Percentiles rank a stretch among this genome's conserved stretches.
phyloP scores from a whole-genome alignment of 1,140 invertebrate species.

The Hormaphis cornu region DNA sequence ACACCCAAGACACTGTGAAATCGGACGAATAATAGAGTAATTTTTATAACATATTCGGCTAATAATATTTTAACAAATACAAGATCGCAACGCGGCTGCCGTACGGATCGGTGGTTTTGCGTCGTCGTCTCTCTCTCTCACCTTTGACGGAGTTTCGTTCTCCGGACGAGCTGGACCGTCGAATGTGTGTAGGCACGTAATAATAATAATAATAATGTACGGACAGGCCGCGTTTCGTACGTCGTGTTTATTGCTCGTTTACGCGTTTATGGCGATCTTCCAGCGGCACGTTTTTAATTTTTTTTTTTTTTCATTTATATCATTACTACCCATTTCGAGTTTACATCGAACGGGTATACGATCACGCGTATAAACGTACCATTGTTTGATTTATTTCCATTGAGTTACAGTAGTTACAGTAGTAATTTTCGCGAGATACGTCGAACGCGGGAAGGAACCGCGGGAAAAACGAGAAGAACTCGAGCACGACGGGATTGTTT shows the following conservation, averaged over 20 bases:
- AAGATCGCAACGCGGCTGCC: neutral
- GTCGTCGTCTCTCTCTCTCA: neutral
- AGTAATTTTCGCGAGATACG: no score
- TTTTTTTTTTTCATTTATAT: neutral
- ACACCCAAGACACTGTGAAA: no score
- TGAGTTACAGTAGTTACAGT: no score
- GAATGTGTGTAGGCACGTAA: no score
- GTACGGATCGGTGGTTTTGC: neutral
- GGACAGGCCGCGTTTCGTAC: no score
- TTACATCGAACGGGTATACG: neutral
- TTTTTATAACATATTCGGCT: no score
- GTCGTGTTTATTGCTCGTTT: neutral
- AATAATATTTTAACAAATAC: no score
- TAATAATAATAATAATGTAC: no score
- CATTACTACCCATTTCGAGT: neutral
- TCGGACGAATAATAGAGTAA: no score
- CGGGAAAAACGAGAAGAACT: constrained; percentile 1
- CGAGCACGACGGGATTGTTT: neutral
- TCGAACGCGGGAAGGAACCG: neutral
- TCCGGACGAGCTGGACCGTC: no score
- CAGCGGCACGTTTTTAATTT: neutral
- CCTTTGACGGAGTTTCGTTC: neutral
- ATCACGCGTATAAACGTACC: no score
- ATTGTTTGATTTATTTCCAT: no score
- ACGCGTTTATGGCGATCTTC: neutral